Evolutionary conservation across 2,797 vertebrate genomes (phyloP).

Genomic region (Phataginus tetradactyla): DNA sequence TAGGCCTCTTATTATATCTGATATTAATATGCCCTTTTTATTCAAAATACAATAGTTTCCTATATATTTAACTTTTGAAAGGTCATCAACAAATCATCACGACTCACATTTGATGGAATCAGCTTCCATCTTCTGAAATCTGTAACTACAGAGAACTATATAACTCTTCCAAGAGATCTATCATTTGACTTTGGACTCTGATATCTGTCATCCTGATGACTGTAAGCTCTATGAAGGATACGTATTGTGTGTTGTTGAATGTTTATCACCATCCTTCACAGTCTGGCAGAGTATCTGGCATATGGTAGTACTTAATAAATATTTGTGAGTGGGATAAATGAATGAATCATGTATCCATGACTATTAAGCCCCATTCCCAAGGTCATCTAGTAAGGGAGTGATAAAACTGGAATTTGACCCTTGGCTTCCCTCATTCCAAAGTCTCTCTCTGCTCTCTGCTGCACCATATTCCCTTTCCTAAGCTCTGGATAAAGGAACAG

Average conservation of each 20-base stretch:
- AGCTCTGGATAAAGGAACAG: not conserved
- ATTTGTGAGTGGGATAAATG: not conserved
- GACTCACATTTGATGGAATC: not conserved
- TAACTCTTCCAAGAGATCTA: not conserved
- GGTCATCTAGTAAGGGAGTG: not conserved
- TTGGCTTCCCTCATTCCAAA: not conserved
- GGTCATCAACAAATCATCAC: not conserved
- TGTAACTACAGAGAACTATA: not conserved
- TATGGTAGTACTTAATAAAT: not conserved
- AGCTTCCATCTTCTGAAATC: not conserved
- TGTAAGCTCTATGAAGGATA: not conserved
- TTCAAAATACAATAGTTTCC: not conserved
- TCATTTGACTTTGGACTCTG: not conserved
- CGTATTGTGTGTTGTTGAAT: not conserved
- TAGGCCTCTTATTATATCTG: not conserved
- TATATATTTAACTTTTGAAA: not conserved
- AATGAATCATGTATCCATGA: not conserved
- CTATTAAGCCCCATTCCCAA: not conserved
- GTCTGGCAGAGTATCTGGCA: not conserved
- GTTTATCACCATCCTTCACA: not conserved
- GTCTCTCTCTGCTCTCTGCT: not conserved
- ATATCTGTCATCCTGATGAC: not conserved
- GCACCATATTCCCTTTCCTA: not conserved
- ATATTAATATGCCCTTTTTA: not conserved
- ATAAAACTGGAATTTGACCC: not conserved